Percentiles rank a stretch among this genome's conserved stretches.
phyloP scores from a whole-genome alignment of 2,888 invertebrate species.

The Theodoxus fluviatilis region DNA sequence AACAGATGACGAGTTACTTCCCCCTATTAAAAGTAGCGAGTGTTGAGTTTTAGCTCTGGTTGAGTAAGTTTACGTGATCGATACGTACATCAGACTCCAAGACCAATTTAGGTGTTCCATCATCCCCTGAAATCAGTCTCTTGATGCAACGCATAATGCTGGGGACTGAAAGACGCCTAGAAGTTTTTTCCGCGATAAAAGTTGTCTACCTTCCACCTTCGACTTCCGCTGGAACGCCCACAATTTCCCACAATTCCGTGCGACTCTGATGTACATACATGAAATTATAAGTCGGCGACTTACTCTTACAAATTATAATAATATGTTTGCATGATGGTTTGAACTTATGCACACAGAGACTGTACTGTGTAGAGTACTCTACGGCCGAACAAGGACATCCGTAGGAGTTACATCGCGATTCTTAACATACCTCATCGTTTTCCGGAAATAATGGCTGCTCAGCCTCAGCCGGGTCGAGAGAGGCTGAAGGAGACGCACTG shows the following conservation, averaged over 20 bases:
- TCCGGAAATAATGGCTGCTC: no score
- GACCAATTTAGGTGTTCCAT: constrained; percentile 28
- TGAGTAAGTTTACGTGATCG: background rate
- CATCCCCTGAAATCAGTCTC: constrained; percentile 14
- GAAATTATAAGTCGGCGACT: no score
- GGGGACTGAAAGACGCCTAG: background rate
- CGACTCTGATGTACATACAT: no score
- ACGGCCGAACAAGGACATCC: no score
- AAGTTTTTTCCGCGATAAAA: background rate
- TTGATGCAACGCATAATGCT: constrained; percentile 25
- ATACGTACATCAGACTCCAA: constrained; percentile 33
- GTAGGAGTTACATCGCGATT: no score
- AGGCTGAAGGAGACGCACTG: no score
- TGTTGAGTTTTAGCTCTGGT: background rate
- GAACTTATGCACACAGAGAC: no score
- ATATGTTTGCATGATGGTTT: no score
- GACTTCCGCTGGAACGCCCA: constrained; percentile 5
- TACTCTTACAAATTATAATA: no score
- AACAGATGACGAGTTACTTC: background rate
- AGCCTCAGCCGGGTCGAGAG: no score
- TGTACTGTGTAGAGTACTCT: no score
- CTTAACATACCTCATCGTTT: no score
- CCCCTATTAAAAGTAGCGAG: background rate
- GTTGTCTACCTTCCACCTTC: background rate
- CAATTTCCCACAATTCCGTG: constrained; percentile 3